Evolutionary conservation across 2,797 vertebrate species (phyloP).

Genomic region (Zonotrichia albicollis): DNA sequence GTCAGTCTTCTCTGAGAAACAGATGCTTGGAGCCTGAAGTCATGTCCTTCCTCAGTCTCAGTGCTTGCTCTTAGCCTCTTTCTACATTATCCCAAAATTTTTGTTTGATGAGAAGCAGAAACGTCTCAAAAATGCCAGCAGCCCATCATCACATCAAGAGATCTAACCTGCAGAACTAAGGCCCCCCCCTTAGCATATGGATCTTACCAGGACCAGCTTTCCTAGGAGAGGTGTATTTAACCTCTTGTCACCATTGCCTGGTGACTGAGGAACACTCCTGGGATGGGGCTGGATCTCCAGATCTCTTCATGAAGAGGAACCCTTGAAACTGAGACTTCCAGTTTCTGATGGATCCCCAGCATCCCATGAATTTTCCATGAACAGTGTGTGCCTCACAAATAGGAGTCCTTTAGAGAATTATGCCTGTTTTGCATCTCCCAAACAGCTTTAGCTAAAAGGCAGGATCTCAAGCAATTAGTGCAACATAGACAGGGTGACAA

Average conservation of each 20-base stretch:
- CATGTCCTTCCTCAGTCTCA: neutral
- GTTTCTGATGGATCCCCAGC: neutral
- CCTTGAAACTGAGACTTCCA: neutral
- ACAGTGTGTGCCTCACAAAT: neutral
- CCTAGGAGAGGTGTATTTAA: neutral
- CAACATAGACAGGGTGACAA: constrained; percentile 25
- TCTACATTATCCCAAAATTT: neutral
- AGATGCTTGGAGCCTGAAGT: neutral
- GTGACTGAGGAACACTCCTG: neutral
- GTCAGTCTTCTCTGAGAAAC: neutral
- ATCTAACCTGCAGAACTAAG: neutral
- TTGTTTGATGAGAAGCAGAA: neutral
- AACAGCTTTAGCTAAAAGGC: constrained; percentile 16
- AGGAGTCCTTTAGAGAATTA: neutral
- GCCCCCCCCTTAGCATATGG: neutral
- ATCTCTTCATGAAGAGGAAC: neutral
- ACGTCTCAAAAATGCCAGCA: neutral
- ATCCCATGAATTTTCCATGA: neutral
- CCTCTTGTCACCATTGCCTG: neutral
- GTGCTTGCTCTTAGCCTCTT: neutral
- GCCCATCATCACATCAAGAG: neutral
- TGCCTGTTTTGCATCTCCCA: constrained; percentile 28
- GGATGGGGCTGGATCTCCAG: neutral
- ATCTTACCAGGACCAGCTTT: neutral
- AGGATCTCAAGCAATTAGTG: constrained; percentile 21